These are phyloP conservation scores for Sinosuthora webbiana DNA, from an alignment of 2,113 vertebrate genomes.

Conservation along the genomic window DNA sequence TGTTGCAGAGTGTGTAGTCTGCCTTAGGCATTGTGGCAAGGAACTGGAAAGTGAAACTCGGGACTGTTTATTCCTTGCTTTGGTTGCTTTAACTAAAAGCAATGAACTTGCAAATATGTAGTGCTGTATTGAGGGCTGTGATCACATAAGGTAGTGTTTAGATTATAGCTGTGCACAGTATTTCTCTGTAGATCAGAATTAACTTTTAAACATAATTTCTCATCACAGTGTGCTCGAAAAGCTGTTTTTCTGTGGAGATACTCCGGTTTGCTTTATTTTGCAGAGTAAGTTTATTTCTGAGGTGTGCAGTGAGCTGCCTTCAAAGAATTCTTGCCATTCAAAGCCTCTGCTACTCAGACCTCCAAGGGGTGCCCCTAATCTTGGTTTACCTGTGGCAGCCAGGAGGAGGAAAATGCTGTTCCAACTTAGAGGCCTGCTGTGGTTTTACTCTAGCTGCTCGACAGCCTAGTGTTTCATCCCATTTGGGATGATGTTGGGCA, in stretches of 20 bases:
- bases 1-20: not conserved
- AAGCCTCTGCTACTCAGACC: not conserved
- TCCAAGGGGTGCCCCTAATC: not conserved
- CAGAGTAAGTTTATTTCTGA: not conserved
- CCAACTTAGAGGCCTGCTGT: not conserved
- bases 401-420: not conserved
- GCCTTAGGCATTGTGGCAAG: not conserved
- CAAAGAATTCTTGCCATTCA: not conserved
- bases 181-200: not conserved
- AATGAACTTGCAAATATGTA: not conserved
- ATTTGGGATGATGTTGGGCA: not conserved
- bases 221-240: not conserved
- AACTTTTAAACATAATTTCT: not conserved
- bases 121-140: not conserved
- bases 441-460: fast-evolving
- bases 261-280: not conserved
- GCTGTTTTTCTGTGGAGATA: not conserved
- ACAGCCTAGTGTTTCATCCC: not conserved
- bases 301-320: not conserved
- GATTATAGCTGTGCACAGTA: not conserved
- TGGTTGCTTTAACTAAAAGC: not conserved
- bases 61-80: not conserved
- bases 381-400: not conserved
- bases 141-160: not conserved
- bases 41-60: not conserved